Percentiles rank a stretch among this genome's conserved stretches.
Conservation (phyloP, 2,888 invertebrate species). For the Ormyrus thymus region DNA sequence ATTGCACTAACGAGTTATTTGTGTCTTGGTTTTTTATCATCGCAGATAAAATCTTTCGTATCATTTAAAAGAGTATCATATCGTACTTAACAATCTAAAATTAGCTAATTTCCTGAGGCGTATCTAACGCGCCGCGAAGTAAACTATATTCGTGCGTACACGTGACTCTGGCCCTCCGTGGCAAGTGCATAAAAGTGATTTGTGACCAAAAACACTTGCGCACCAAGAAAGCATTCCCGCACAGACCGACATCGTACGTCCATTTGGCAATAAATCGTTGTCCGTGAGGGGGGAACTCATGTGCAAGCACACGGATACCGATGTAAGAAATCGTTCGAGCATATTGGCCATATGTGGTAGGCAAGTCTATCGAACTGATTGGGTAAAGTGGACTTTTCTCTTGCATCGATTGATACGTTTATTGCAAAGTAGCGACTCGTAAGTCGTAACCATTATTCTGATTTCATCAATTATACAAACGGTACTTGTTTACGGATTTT, state of each 20-base stretch:
- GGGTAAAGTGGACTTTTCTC: not conserved
- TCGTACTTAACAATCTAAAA: slow-evolving; percentile 24
- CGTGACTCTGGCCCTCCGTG: not conserved
- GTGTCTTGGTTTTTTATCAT: no score
- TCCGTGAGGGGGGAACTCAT: not conserved
- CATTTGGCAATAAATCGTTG: slow-evolving; percentile 34
- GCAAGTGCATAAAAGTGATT: slow-evolving; percentile 49
- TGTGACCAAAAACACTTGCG: slow-evolving; percentile 45
- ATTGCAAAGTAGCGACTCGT: not conserved
- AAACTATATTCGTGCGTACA: not conserved
- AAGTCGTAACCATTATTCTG: slow-evolving; percentile 11
- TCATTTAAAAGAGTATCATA: no score
- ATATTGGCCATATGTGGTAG: no score
- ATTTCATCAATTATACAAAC: slow-evolving; percentile 26
- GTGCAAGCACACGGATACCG: not conserved
- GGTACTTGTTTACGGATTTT: not conserved
- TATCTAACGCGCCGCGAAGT: slow-evolving; percentile 1
- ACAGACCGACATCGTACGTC: slow-evolving; percentile 7
- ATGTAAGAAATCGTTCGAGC: not conserved
- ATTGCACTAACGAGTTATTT: no score
- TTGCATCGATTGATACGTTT: slow-evolving; percentile 40
- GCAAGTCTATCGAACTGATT: no score
- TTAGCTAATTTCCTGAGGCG: slow-evolving; percentile 37
- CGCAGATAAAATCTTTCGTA: no score
- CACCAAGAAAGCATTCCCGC: slow-evolving; percentile 2